Base-by-base conservation (phyloP, 2,113 vertebrate species). In the Brachyhypopomus gauderio region DNA sequence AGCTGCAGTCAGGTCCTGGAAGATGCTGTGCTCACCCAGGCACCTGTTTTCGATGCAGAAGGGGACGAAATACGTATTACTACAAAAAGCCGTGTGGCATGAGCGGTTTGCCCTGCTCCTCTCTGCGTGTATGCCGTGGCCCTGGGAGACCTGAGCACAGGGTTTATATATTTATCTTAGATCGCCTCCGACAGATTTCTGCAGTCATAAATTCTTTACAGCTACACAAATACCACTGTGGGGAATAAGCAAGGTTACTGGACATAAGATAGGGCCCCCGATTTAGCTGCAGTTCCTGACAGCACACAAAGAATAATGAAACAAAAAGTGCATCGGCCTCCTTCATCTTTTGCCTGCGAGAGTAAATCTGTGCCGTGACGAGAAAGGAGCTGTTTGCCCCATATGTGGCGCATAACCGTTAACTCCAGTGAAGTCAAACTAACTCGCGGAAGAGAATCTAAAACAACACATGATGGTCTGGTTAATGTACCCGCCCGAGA, bases 201-300 rank as follows among this genome's bases (percentile, higher is more conserved):
- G 90, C 90, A 85, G 75, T 88, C 91, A 92, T 94, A 93, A 94
- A 93, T 93, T 93, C 90, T 90, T 92, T 91, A 91, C 92, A 88
- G 88, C 91, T 90, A 87, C 88, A 88, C 90, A 93, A 93, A 93
- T 92, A 90, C 87, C 85, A 92, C 92, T 88, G 85, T 87, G 84
- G 92, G 93, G 93, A 94, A 93, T 93, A 92, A 91, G 92, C 92
- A 94, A 93, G 92, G 93, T 93, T 92, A 91, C 87, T 55, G 85
- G 79, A 69, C 88, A 89, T 88, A 85, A 90, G 91, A 90, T 89
- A 88, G 91, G 89, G 88, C 88, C 72, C 72, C 87, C 92, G 91
- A 92, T 91, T 92, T 91, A 91, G 89, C 83, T 85, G 87, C 83
- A 84, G 83, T 25, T 83, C 86, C 84, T 78, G 89, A 91, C 90